Conservation (phyloP, 1,140 invertebrate species). For the Cylas formicarius region DNA sequence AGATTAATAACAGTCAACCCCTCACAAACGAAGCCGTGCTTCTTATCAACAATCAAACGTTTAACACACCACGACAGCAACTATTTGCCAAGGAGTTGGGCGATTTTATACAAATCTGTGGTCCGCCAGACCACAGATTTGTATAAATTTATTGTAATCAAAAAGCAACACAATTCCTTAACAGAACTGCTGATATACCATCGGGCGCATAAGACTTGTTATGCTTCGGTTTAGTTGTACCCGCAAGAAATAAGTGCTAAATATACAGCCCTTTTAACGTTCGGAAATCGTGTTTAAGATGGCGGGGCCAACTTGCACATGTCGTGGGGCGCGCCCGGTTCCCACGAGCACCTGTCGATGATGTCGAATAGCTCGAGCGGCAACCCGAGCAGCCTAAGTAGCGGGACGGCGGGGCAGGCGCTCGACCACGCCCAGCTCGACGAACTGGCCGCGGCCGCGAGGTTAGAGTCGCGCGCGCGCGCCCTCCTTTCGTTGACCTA, state of each 20-base stretch:
- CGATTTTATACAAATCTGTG: too few relatives aligned
- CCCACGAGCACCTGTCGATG: slow-evolving; percentile 38
- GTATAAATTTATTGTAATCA: too few relatives aligned
- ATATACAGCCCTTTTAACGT: neutral
- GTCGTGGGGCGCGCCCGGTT: slow-evolving; percentile 47
- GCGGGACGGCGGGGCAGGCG: slow-evolving; percentile 29
- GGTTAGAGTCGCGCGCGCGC: slow-evolving; percentile 33
- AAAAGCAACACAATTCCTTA: too few relatives aligned
- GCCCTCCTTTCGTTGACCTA: neutral
- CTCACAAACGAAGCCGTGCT: too few relatives aligned
- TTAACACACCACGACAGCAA: too few relatives aligned
- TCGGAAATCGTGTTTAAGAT: slow-evolving; percentile 49
- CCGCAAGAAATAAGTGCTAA: neutral
- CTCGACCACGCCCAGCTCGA: slow-evolving; percentile 34
- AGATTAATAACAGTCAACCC: too few relatives aligned
- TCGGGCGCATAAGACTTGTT: too few relatives aligned
- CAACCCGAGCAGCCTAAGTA: slow-evolving; percentile 35
- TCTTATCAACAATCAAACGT: too few relatives aligned
- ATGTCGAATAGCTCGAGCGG: slow-evolving; percentile 39
- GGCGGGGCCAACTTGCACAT: slow-evolving; percentile 89
- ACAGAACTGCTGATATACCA: too few relatives aligned
- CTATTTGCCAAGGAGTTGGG: too few relatives aligned
- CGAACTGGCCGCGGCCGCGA: slow-evolving; percentile 46
- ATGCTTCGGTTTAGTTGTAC: neutral
- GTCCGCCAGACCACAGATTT: too few relatives aligned